Percentiles rank a stretch among this genome's conserved stretches.
phyloP scores from a whole-genome alignment of 2,113 vertebrate species.

The Monarcha castaneiventris region DNA sequence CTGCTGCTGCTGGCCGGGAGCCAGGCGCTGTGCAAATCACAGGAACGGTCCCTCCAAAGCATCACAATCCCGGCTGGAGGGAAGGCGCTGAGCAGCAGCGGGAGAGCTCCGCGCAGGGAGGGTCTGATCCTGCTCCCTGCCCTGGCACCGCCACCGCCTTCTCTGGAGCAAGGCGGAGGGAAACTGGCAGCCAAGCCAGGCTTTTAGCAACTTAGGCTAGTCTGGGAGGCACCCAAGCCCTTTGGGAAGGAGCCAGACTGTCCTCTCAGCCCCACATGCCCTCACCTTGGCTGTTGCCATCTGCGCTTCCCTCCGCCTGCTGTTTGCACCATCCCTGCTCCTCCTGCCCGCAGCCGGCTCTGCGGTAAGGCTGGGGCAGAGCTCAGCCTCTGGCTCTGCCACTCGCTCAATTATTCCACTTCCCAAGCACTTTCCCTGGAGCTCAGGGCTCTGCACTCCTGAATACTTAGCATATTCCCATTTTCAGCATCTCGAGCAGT shows the following conservation, averaged over 20 bases:
- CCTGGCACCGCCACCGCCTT: accelerated
- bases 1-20: slow-evolving; percentile 60
- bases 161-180: accelerated
- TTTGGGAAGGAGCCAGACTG: neutral
- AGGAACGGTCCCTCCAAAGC: neutral
- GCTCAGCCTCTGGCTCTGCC: neutral
- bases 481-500: slow-evolving; percentile 2
- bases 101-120: neutral
- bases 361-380: neutral
- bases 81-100: neutral
- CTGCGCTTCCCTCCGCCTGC: neutral
- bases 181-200: neutral
- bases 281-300: neutral
- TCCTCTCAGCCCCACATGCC: neutral
- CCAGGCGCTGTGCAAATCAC: slow-evolving; percentile 25
- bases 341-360: accelerated
- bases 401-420: neutral
- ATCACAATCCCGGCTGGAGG: accelerated
- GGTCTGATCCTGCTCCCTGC: neutral
- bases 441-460: slow-evolving; percentile 6
- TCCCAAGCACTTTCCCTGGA: neutral
- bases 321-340: accelerated
- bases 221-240: neutral
- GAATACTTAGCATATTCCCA: neutral
- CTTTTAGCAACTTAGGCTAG: accelerated